Conservation (phyloP, 2,113 vertebrate genomes). For the Cyanistes caeruleus region DNA sequence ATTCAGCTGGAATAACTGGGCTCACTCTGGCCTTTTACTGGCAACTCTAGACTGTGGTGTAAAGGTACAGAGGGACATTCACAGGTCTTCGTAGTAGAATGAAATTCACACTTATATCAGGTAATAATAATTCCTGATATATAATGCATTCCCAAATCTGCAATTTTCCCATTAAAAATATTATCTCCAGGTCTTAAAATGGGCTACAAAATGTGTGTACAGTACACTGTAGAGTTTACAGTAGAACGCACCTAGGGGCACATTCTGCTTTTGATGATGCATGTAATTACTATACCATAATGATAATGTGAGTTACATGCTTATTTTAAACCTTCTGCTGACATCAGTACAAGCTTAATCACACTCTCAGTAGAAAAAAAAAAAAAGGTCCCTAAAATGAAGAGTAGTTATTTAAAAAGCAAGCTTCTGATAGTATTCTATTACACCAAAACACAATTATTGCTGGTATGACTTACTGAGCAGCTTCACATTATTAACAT, state of each 20-base stretch:
- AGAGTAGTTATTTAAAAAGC: background rate
- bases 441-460: background rate
- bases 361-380: background rate
- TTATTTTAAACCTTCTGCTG: background rate
- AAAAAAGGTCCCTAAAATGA: background rate
- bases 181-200: background rate
- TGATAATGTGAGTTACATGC: background rate
- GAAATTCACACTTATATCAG: background rate
- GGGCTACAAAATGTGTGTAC: background rate
- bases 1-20: background rate
- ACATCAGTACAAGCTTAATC: background rate
- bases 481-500: background rate
- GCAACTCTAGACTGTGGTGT: background rate
- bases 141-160: background rate
- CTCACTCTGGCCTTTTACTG: background rate
- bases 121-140: background rate
- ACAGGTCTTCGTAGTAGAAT: background rate
- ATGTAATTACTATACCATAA: background rate
- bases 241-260: background rate
- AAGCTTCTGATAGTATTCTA: background rate
- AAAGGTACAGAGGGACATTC: background rate
- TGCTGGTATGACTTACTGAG: background rate
- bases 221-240: background rate
- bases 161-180: background rate
- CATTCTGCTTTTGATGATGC: constrained; percentile 15